A percentile compares a stretch with the other conserved stretches of the same genome.
Evolutionary conservation across 2,797 vertebrate genomes (phyloP).

Genomic region (Coendou prehensilis): DNA sequence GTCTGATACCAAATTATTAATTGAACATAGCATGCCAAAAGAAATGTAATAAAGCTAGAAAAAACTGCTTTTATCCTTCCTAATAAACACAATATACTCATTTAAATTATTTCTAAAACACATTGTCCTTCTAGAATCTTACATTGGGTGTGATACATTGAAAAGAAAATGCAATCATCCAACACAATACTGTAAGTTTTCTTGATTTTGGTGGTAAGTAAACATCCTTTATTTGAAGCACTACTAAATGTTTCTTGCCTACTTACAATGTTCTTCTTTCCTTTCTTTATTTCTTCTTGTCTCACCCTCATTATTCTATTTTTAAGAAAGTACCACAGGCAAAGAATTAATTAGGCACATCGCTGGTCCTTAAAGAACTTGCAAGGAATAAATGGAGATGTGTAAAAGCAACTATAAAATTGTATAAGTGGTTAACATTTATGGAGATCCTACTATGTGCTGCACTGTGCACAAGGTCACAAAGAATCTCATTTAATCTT

Average conservation of each 20-base stretch:
- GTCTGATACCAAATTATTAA: not conserved
- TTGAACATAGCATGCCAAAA: not conserved
- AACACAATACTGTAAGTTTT: not conserved
- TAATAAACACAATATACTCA: not conserved
- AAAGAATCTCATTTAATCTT: constrained; percentile 29
- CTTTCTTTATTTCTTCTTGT: not conserved
- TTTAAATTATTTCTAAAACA: constrained; percentile 35
- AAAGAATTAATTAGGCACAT: not conserved
- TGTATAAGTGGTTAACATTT: not conserved
- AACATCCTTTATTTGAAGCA: constrained; percentile 29
- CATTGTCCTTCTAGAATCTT: not conserved
- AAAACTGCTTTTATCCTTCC: not conserved
- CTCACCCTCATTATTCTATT: not conserved
- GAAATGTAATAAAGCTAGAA: not conserved
- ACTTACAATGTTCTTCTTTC: not conserved
- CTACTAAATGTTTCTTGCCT: constrained; percentile 18
- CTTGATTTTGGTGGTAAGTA: not conserved
- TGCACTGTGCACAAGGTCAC: not conserved
- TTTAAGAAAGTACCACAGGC: not conserved
- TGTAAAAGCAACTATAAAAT: not conserved
- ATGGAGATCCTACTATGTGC: not conserved
- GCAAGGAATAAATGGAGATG: not conserved
- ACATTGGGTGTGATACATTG: not conserved
- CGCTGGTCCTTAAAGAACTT: not conserved
- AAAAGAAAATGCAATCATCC: not conserved